Base-by-base conservation (phyloP, 64 coral and sea anemone species). In the Porites lutea region DNA sequence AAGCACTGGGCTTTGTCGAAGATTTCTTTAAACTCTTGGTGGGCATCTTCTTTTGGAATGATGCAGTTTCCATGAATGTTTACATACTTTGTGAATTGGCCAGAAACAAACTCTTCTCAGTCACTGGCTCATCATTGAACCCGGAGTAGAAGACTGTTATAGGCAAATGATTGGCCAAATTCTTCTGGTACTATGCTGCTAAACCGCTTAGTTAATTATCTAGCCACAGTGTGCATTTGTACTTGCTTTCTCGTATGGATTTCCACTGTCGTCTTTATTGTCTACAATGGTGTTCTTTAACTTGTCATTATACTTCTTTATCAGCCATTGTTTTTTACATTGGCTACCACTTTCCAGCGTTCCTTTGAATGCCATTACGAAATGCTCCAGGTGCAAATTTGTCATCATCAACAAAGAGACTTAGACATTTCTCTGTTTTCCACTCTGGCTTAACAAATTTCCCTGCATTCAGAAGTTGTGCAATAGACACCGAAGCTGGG, bases 371-470 rank as follows among this genome's bases (percentile, higher is more conserved):
- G 67, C n/a, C 52, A 82, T 82, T 68, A 47, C 89, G 51, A 48
- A 83, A 91, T 64, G 51, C 88, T 71, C 78, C 89, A 59, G 48
- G 59, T 82, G 89, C 89, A 83, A 83, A 91, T 62, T 72, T 71
- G 18, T 74, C 67, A 15, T 91, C 78, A 47, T n/a, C n/a, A n/a
- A n/a, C n/a, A n/a, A n/a, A n/a, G n/a, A n/a, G n/a, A n/a, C n/a
- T n/a, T n/a, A n/a, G n/a, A n/a, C n/a, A n/a, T n/a, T n/a, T n/a
- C n/a, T n/a, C n/a, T n/a, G n/a, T n/a, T n/a, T n/a, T n/a, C n/a
- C n/a, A n/a, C n/a, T n/a, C 52, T 52, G 88, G 93, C 59, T 90
- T 90, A 61, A 95, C 88, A 79, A 86, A 77, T 62, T 95, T 95
- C 4, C 93, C 93, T 27, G 79, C 93, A 45, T 77, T 66, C 47